Percentiles rank a stretch among this genome's conserved stretches.
phyloP scores from a whole-genome alignment of 2,113 vertebrate genomes.

The Cyprinus carpio region DNA sequence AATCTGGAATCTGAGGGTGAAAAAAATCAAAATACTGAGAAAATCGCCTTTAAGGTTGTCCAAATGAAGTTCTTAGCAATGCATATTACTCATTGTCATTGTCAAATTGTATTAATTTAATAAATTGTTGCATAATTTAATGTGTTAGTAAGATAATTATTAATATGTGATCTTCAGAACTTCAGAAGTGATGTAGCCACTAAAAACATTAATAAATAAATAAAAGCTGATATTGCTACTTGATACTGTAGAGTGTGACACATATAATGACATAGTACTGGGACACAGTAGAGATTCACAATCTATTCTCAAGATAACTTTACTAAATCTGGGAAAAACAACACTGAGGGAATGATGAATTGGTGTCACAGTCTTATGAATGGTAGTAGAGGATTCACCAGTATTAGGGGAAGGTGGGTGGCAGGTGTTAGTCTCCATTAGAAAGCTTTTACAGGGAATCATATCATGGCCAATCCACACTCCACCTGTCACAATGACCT shows the following conservation, averaged over 20 bases:
- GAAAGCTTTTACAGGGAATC: constrained; percentile 44
- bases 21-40: too few species aligned
- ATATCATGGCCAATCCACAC: neutral
- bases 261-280: neutral
- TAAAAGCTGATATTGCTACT: too few species aligned
- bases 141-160: too few species aligned
- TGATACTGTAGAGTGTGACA: neutral
- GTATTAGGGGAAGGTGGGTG: constrained; percentile 16
- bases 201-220: too few species aligned
- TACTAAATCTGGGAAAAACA: neutral
- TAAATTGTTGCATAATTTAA: too few species aligned
- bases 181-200: too few species aligned
- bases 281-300: neutral
- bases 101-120: too few species aligned
- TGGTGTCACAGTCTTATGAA: neutral
- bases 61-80: too few species aligned
- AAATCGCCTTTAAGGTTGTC: too few species aligned
- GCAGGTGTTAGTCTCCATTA: constrained; percentile 43
- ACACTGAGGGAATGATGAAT: neutral
- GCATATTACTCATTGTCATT: too few species aligned
- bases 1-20: too few species aligned
- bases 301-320: neutral
- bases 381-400: constrained; percentile 4
- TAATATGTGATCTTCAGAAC: too few species aligned
- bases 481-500: constrained; percentile 17